Conservation (phyloP, 1,140 invertebrate species). For the Leptinotarsa undecemlineata region DNA sequence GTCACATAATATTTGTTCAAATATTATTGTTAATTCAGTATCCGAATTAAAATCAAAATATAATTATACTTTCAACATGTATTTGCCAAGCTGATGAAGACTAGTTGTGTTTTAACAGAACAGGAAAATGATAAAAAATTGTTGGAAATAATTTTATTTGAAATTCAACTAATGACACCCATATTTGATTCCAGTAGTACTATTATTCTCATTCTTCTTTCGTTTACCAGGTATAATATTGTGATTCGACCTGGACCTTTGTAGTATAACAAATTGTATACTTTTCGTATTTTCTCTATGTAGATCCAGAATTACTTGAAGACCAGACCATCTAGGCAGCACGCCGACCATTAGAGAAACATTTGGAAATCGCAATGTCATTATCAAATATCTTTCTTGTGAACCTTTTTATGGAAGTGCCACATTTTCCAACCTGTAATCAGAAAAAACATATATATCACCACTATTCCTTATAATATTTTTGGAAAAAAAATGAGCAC, state of each 20-base stretch:
- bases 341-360: conserved; percentile 4
- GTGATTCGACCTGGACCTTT: neutral
- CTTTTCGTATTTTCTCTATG: neutral
- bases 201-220: neutral
- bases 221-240: neutral
- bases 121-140: no score
- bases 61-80: no score
- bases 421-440: conserved; percentile 1
- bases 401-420: neutral
- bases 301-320: conserved; percentile 5
- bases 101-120: no score
- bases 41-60: no score
- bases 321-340: neutral
- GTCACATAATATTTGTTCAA: no score
- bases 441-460: neutral
- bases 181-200: neutral
- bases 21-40: no score
- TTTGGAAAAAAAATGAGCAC: no score
- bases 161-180: neutral
- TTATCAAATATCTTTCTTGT: neutral
- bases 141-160: no score
- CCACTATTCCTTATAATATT: no score
- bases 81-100: no score
- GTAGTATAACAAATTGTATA: no score
- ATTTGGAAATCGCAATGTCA: neutral